Conservation (phyloP, 2,797 vertebrate species). For the Mionectes olivaceus region DNA sequence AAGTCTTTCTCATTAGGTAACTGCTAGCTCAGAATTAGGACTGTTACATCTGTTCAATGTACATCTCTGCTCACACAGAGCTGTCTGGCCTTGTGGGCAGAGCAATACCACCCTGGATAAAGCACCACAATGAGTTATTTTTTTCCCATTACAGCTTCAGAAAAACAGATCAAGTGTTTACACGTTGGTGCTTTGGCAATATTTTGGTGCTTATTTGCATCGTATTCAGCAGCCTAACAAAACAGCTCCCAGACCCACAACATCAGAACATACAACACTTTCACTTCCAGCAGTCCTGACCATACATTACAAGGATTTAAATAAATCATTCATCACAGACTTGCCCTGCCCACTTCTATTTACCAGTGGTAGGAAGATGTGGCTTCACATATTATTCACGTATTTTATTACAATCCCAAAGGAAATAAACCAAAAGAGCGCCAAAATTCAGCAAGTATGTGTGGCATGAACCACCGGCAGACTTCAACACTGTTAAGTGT, state of each 20-base stretch:
- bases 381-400: background rate
- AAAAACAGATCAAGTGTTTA: background rate
- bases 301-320: background rate
- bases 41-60: background rate
- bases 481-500: background rate
- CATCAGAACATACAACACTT: background rate
- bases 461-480: background rate
- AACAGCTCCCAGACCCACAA: no score
- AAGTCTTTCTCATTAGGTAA: background rate
- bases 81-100: background rate
- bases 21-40: background rate
- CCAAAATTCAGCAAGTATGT: background rate
- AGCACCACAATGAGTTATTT: background rate
- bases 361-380: background rate
- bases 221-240: background rate
- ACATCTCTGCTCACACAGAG: no score
- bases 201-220: background rate
- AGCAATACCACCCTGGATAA: background rate
- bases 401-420: background rate
- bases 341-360: background rate
- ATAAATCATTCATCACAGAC: background rate
- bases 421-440: background rate
- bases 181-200: background rate
- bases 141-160: background rate
- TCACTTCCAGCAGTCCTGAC: background rate